A percentile compares a stretch with the other conserved stretches of the same genome.
phyloP scores from a whole-genome alignment of 2,113 vertebrate genomes.

The Podarcis muralis region DNA sequence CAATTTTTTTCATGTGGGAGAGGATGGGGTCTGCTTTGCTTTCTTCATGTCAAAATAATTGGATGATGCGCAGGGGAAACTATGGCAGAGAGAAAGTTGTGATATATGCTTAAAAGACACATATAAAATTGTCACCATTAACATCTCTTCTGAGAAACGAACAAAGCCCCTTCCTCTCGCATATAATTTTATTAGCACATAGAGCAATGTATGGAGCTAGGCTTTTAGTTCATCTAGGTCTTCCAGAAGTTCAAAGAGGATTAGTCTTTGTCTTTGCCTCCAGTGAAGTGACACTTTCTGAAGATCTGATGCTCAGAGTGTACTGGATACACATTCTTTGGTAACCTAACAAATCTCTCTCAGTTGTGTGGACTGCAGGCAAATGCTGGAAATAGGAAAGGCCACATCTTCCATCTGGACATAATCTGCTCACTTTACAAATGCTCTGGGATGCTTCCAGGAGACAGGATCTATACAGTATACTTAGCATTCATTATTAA shows the following conservation, averaged over 20 bases:
- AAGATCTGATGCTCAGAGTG: not conserved
- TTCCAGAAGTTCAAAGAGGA: not conserved
- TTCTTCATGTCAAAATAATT: not conserved
- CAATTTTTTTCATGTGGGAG: not conserved
- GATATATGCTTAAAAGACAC: not conserved
- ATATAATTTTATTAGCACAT: not conserved
- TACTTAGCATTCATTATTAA: constrained; percentile 18
- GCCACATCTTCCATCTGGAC: not conserved
- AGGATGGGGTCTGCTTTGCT: not conserved
- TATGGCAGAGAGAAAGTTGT: not conserved
- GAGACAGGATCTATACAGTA: not conserved
- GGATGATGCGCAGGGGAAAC: not conserved
- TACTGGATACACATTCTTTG: not conserved
- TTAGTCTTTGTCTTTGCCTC: not conserved
- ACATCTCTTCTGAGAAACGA: constrained; percentile 22
- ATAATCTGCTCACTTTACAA: not conserved
- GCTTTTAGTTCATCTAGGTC: not conserved
- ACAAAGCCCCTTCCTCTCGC: not conserved
- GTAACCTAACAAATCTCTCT: not conserved
- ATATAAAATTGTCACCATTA: not conserved
- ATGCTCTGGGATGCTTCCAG: not conserved
- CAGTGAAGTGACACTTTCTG: not conserved
- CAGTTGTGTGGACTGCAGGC: not conserved
- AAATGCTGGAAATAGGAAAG: not conserved
- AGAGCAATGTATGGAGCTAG: not conserved